Conservation (phyloP, 2,888 invertebrate genomes). For the Resseliella maxima region DNA sequence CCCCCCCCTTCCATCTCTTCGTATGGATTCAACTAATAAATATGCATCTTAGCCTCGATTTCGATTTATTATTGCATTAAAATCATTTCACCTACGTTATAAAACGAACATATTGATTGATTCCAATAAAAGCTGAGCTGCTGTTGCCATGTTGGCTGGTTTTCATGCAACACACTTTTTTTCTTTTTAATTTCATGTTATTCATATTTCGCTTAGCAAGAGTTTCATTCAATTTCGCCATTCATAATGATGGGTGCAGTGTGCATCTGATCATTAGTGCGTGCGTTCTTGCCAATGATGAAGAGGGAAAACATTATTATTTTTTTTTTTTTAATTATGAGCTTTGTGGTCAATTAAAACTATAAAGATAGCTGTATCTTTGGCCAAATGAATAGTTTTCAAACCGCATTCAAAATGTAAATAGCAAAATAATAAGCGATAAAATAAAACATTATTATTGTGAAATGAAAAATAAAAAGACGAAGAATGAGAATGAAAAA, state of each 20-base stretch:
- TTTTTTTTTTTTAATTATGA: constrained; percentile 11
- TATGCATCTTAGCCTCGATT: constrained; percentile 33
- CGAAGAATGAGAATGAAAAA: neutral
- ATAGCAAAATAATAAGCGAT: too few species aligned
- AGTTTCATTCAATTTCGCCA: neutral
- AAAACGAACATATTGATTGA: neutral
- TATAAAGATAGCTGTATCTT: neutral
- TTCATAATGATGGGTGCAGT: neutral
- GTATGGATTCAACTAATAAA: neutral
- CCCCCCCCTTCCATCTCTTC: too few species aligned
- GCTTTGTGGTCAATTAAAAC: constrained; percentile 16
- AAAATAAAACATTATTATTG: too few species aligned
- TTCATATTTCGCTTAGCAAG: neutral
- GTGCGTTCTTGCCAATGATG: neutral
- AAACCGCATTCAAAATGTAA: constrained; percentile 15
- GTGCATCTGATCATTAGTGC: constrained; percentile 17
- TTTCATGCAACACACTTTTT: neutral
- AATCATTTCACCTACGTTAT: neutral
- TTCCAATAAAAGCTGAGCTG: neutral
- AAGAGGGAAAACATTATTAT: neutral
- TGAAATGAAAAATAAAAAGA: neutral
- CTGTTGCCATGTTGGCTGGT: neutral
- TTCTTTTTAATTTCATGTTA: neutral
- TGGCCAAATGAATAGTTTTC: constrained; percentile 11
- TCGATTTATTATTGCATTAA: neutral